Conservation (phyloP, 1,140 invertebrate genomes). For the Drosophila murphyi region DNA sequence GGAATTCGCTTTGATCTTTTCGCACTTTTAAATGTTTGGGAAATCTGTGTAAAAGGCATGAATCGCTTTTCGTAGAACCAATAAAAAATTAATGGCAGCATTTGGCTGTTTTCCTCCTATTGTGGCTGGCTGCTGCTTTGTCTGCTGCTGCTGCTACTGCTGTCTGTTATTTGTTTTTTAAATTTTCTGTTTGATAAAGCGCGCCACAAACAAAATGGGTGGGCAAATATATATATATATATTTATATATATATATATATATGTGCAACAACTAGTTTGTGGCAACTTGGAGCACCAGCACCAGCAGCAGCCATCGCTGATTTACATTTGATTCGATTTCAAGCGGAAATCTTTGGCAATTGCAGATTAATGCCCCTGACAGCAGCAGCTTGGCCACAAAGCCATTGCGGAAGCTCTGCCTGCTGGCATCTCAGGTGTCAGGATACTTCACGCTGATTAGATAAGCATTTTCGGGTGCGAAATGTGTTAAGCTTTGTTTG, state of each 20-base stretch:
- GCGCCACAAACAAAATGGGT: slow-evolving; percentile 79
- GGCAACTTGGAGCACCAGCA: slow-evolving; percentile 39
- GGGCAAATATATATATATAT: slow-evolving; percentile 73
- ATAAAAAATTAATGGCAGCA: slow-evolving; percentile 79
- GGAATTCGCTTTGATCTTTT: slow-evolving; percentile 81
- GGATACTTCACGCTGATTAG: slow-evolving; percentile 81
- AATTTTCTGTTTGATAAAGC: slow-evolving; percentile 82
- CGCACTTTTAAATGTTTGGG: slow-evolving; percentile 82
- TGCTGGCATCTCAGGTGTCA: slow-evolving; percentile 73
- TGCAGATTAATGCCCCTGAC: slow-evolving; percentile 81
- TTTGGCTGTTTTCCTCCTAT: slow-evolving; percentile 32
- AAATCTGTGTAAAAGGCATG: slow-evolving; percentile 80
- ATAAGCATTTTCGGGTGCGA: slow-evolving; percentile 74
- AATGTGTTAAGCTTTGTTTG: slow-evolving; percentile 83
- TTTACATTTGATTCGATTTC: slow-evolving; percentile 81
- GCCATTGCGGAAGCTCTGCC: slow-evolving; percentile 31
- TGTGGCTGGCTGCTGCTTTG: slow-evolving; percentile 31
- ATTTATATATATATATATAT: slow-evolving; percentile 35
- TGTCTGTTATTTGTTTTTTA: slow-evolving; percentile 76
- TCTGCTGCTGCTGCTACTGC: slow-evolving; percentile 28
- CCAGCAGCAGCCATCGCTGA: slow-evolving; percentile 45
- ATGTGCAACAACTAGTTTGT: slow-evolving; percentile 80
- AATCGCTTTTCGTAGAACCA: slow-evolving; percentile 81
- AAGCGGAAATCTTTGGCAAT: slow-evolving; percentile 78
- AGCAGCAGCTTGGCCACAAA: slow-evolving; percentile 45